phyloP scores from a whole-genome alignment of 2,113 vertebrate genomes.

The Peromyscus californicus region DNA sequence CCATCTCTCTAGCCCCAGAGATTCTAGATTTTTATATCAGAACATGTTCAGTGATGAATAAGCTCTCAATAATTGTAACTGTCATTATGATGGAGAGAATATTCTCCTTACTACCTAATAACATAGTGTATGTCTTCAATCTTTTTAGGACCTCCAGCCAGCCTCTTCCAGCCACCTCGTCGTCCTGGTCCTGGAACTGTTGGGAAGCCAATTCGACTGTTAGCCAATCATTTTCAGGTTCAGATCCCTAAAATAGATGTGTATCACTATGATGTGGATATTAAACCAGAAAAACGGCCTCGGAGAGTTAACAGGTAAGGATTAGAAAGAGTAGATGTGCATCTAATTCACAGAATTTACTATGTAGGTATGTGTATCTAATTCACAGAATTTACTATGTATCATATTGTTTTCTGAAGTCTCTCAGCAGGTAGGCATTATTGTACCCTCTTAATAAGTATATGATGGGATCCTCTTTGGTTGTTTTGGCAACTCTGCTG shows the following conservation, averaged over 20 bases:
- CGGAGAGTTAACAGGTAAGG: constrained; percentile 98
- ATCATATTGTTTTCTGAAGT: constrained; percentile 49
- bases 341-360: not conserved
- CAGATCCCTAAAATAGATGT: constrained; percentile 99
- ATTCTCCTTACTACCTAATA: constrained; percentile 24
- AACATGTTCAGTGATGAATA: constrained; percentile 41
- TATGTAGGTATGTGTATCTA: not conserved
- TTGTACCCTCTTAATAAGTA: constrained; percentile 47
- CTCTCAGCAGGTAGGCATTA: constrained; percentile 9
- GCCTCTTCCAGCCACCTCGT: constrained; percentile 98
- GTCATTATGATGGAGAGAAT: not conserved
- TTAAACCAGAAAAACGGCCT: constrained; percentile 99
- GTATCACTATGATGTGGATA: constrained; percentile 99
- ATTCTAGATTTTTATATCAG: not conserved
- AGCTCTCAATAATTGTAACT: not conserved
- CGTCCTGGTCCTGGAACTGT: constrained; percentile 98
- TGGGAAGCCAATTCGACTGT: constrained; percentile 98
- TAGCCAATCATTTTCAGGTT: constrained; percentile 99
- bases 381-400: not conserved
- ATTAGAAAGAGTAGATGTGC: not conserved
- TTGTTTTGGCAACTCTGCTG: not conserved
- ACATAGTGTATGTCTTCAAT: constrained; percentile 53
- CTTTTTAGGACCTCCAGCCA: constrained; percentile 92
- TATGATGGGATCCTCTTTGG: constrained; percentile 18
- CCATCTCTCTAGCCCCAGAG: not conserved